Evolutionary conservation across 37 sponge, comb jelly and placozoan species (phyloP), one percentile per base, ranked within the genome.

Genomic region (Mnemiopsis leidyi): DNA sequence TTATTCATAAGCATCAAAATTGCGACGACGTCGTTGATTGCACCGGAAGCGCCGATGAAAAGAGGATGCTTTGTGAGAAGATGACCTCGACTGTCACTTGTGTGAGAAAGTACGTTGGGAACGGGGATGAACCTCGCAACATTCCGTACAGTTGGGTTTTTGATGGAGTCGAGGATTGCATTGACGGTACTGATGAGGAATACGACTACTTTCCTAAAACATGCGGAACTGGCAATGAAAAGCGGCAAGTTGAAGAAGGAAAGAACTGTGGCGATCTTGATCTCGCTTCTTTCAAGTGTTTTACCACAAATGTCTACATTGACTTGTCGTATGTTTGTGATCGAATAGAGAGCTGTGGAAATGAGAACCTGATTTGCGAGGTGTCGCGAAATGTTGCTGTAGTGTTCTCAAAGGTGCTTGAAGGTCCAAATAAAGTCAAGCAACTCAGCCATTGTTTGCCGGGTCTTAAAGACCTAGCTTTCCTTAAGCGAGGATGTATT

Each of bases 241-340:
- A 7, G 30, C 25, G 75, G 30, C 30, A 5, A 25, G 75, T 71
- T 23, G 21, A 71, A n/a, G 20, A 71, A 29, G 75, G 3, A 5
- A 28, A 71, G 5, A 18, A n/a, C 20, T 71, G 75, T 18, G 25
- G n/a, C 3, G 75, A 5, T 5, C 61, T 5, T 5, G 61, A 48
- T 13, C 75, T 71, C 25, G 30, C 75, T 28, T 29, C 75, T 3
- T 71, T 71, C 75, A 71, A 71, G 30, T 71, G 75, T 71, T 71
- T 71, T 25, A 5, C 25, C 21, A 7, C 75, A 23, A 25, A 25
- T 23, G 20, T 25, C 5, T n/a, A n/a, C 25, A 71, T 71, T 29
- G 75, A 71, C n/a, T 29, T 71, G 75, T n/a, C 75, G 21, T 71
- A 71, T 71, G 75, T 71, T 13, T 71, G 75, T 71, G 75, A 71